Evolutionary conservation across 1,140 invertebrate genomes (phyloP).

Genomic region (Bradynema listronoti): DNA sequence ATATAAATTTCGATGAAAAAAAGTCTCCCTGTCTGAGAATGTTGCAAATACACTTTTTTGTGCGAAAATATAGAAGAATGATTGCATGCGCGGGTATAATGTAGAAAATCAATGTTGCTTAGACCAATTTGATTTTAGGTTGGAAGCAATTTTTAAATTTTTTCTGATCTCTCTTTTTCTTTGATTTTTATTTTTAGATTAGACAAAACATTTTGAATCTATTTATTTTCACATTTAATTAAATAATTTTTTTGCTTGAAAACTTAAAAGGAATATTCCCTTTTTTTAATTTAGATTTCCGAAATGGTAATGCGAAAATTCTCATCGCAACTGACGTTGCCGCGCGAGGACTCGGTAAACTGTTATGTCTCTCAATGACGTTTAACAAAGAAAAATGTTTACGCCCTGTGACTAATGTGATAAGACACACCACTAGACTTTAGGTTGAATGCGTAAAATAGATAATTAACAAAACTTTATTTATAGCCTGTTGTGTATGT

Average conservation of each 20-base stretch:
- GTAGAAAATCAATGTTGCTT: constrained; percentile 96
- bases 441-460: too few relatives aligned
- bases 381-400: too few relatives aligned
- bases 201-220: neutral
- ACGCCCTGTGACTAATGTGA: too few relatives aligned
- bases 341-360: constrained; percentile 73
- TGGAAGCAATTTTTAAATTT: too few relatives aligned
- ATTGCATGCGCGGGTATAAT: constrained; percentile 74
- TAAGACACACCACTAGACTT: too few relatives aligned
- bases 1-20: constrained; percentile 58
- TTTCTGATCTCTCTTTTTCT: constrained; percentile 6
- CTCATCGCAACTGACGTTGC: constrained; percentile 96
- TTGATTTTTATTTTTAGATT: neutral
- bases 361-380: too few relatives aligned
- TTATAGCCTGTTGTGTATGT: too few relatives aligned
- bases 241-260: too few relatives aligned
- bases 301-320: constrained; percentile 73
- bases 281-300: too few relatives aligned
- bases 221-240: neutral
- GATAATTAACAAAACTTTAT: too few relatives aligned
- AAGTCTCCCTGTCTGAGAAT: neutral
- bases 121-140: constrained; percentile 69
- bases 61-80: constrained; percentile 64
- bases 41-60: neutral
- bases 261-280: too few relatives aligned